phyloP scores from a whole-genome alignment of 2,888 invertebrate species.

The Syrista parreyssii region DNA sequence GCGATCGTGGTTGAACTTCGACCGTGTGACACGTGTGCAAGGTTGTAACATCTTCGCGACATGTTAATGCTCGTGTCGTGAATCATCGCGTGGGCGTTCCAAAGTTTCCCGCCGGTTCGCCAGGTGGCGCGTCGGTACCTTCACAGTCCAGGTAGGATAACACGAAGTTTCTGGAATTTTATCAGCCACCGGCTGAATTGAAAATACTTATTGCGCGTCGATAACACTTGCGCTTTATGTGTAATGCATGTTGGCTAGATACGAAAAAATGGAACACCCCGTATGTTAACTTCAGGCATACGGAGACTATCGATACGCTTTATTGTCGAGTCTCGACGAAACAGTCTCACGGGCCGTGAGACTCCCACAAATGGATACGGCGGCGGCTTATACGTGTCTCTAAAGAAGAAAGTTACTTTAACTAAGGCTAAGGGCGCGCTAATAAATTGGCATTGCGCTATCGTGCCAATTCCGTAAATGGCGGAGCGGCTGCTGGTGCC shows the following conservation, averaged over 20 bases:
- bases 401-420: conserved; percentile 35
- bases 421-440: conserved; percentile 59
- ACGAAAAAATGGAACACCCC: conserved; percentile 7
- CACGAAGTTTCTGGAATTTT: not conserved
- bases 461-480: not conserved
- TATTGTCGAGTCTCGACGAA: not conserved
- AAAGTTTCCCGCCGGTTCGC: not conserved
- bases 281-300: not conserved
- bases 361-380: conserved; percentile 6
- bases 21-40: not conserved
- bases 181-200: not conserved
- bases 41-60: not conserved
- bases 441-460: conserved; percentile 60
- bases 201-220: not conserved
- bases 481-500: not conserved
- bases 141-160: not conserved
- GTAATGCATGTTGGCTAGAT: conserved; percentile 31
- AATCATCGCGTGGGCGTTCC: not conserved
- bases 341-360: conserved; percentile 12
- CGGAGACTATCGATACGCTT: not conserved
- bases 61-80: not conserved
- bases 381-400: not conserved
- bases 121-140: not conserved
- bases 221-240: conserved; percentile 35
- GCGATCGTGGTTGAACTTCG: not conserved